phyloP scores from a whole-genome alignment of 2,888 invertebrate genomes.

The Meganola albula region DNA sequence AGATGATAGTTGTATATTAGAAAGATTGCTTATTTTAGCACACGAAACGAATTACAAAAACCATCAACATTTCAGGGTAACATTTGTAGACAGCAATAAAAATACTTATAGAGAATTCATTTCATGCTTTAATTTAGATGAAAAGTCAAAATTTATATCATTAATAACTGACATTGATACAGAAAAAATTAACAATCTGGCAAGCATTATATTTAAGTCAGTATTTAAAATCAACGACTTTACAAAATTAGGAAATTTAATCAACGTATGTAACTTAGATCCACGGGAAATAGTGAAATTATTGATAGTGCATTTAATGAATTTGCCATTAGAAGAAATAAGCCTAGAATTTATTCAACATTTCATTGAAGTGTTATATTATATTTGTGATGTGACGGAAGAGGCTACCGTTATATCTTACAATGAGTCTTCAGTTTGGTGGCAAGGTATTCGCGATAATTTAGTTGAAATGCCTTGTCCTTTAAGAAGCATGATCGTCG shows the following conservation, averaged over 20 bases:
- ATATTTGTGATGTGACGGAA: constrained; percentile 80
- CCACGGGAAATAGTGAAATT: constrained; percentile 83
- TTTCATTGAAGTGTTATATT: constrained; percentile 80
- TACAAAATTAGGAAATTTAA: constrained; percentile 36
- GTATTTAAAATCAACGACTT: constrained; percentile 60
- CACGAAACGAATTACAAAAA: constrained; percentile 63
- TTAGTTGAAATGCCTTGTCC: constrained; percentile 86
- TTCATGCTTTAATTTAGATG: constrained; percentile 71
- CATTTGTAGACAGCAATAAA: constrained; percentile 72
- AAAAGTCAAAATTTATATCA: constrained; percentile 39
- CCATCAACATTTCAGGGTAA: constrained; percentile 68
- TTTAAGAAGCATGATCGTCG: constrained; percentile 87
- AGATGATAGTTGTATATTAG: constrained; percentile 79
- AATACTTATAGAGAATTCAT: constrained; percentile 76
- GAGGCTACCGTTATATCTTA: constrained; percentile 80
- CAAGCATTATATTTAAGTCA: constrained; percentile 58
- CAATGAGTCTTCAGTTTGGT: constrained; percentile 87
- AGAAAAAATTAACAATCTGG: constrained; percentile 49
- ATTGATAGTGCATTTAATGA: constrained; percentile 84
- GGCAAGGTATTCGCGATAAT: constrained; percentile 85
- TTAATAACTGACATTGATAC: constrained; percentile 46
- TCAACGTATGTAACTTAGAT: constrained; percentile 50
- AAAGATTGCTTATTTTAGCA: constrained; percentile 79
- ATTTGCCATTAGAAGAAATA: constrained; percentile 75
- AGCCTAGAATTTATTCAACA: constrained; percentile 80